Base-by-base conservation (phyloP, 2,888 invertebrate species). In the Anarsia innoxiella region DNA sequence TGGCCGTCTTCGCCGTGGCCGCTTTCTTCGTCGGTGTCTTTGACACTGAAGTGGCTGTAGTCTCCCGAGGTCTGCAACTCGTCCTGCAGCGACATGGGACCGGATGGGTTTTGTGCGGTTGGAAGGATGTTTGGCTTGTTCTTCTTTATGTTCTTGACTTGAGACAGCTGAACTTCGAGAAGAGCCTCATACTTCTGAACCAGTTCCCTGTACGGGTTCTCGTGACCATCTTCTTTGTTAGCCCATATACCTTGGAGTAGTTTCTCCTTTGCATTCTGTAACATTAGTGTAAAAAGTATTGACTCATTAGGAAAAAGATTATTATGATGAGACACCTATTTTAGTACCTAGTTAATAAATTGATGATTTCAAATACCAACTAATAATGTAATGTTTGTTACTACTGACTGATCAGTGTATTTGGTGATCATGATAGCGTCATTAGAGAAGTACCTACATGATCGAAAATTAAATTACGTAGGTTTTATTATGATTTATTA, bases 151-250 rank as follows among this genome's bases (percentile, higher is more conserved):
- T 79, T 86, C 57, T 78, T 87, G 31, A 86, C 86, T 39, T 90
- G 88, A 41, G 89, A 88, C 46, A 90, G 80, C 60, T 93, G 93
- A 26, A 93, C 91, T 64, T 93, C 91, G 16, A 93, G 76, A 36
- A 94, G 80, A 15, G 93, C 93, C 72, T 94, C 93, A 67, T 94
- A 95, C 67, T 94, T 94, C 66, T 93, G 93, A 35, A 94, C 93
- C 51, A 95, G 82, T 39, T 91, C 92, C 59, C 92, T 88, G 73
- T 94, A 94, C 0, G 92, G 90, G 68, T 93, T 93, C 45, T 86
- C 87, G 51, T 82, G 80, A 44, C 79, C 79, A 49, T 83, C 79
- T 58, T 78, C 83, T 58, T 83, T 84, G 53, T 84, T 84, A 31
- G 84, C 84, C 84, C 84, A 85, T 53, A 79, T 80, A 54, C 84